Evolutionary conservation across 2,113 vertebrate species (phyloP), one percentile per base, ranked within the genome.

Genomic region (Hystrix cristata): DNA sequence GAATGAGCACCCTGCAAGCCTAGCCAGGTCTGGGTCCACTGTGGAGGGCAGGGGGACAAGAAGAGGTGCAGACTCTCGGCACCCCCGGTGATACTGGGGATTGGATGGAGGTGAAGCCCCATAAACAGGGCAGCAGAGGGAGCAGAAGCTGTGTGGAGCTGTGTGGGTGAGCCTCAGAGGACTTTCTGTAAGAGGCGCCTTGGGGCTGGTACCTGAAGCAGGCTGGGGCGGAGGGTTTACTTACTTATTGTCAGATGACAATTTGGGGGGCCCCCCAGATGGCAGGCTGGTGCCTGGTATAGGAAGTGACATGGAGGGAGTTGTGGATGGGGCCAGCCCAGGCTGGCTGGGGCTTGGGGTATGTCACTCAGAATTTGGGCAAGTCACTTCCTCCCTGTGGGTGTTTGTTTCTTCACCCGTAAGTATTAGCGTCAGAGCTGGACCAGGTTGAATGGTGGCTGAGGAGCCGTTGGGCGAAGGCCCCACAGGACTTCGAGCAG

Each of bases 371-470:
- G 90, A 55, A 57, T 74, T 97, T 96, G 46, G 57, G 90, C 94
- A 95, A 96, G 92, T 94, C 92, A 96, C 94, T 98, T 98, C 97
- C 97, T 97, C 95, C 46, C 48, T 92, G 89, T 71, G 96, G 94
- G 78, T 87, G 34, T 87, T 79, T 10, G 34, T 96, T 97, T 96
- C 93, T 95, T 95, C 84, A 88, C 87, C 84, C 57, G 38, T 83
- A 81, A 95, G 72, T 1, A 1, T n/a, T 29, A 53, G 72, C 1
- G 4, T 43, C 59, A 57, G 43, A 51, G 60, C 84, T 69, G 25
- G 15, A 62, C 34, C 15, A 27, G 29, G 60, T 87, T 3, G 0
- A 67, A 62, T 57, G 94, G 53, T 2, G 6, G 43, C n/a, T 0
- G 3, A 46, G 34, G 34, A 76, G 55, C 60, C n/a, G 64, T 53